Evolutionary conservation across 2,888 invertebrate species (phyloP).

Genomic region (Spodoptera exigua): DNA sequence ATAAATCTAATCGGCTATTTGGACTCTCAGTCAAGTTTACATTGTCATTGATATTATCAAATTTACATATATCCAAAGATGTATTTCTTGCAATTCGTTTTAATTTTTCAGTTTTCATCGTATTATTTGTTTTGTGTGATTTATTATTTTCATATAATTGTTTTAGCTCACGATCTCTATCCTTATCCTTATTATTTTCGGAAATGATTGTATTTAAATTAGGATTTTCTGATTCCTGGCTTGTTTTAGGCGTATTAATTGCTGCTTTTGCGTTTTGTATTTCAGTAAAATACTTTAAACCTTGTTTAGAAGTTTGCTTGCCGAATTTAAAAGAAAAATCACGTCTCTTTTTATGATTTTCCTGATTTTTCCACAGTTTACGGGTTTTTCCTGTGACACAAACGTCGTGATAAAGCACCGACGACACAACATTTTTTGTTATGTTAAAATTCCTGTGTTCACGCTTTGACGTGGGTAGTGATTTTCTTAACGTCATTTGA

Average conservation of each 20-base stretch:
- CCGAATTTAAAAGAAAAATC: conserved; percentile 5
- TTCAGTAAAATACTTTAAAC: neutral
- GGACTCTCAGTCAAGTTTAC: too few relatives aligned
- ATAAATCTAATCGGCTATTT: too few relatives aligned
- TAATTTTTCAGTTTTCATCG: too few relatives aligned
- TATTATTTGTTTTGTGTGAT: too few relatives aligned
- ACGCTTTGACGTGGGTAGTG: neutral
- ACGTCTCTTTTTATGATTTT: conserved; percentile 7
- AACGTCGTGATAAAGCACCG: conserved; percentile 25
- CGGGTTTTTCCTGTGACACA: conserved; percentile 8
- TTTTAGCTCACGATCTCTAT: too few relatives aligned
- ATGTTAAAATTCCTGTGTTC: neutral
- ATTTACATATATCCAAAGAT: too few relatives aligned
- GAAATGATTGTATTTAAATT: too few relatives aligned
- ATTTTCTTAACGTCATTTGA: neutral
- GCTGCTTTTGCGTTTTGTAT: neutral
- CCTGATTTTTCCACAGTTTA: conserved; percentile 3
- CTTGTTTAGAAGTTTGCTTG: neutral
- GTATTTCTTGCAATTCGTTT: too few relatives aligned
- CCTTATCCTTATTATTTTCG: too few relatives aligned
- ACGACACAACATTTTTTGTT: conserved; percentile 5
- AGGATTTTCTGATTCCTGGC: too few relatives aligned
- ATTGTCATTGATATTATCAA: too few relatives aligned
- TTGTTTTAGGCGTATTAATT: neutral
- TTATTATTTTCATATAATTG: too few relatives aligned